Percentiles rank a stretch among this genome's conserved stretches.
phyloP scores from a whole-genome alignment of 1,140 invertebrate species.

The Drosophila willistoni region DNA sequence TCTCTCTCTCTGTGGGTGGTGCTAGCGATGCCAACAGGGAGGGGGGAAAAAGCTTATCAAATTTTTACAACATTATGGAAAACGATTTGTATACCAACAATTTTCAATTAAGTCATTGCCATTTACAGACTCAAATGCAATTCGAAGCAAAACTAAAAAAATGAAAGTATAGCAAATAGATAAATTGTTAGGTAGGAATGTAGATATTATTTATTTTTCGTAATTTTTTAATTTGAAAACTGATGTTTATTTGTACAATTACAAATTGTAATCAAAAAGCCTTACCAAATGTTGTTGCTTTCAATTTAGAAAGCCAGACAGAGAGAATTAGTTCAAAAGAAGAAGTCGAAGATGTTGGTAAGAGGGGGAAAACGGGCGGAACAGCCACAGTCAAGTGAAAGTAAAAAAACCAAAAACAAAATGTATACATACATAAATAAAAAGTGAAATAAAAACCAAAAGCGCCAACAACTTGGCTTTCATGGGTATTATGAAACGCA shows the following conservation, averaged over 20 bases:
- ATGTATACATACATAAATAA: constrained; percentile 32
- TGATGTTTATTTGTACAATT: constrained; percentile 14
- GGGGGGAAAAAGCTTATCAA: not conserved
- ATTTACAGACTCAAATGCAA: constrained; percentile 36
- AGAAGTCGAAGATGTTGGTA: not conserved
- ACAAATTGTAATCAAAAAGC: constrained; percentile 46
- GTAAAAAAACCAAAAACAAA: constrained; percentile 9
- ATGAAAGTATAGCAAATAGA: constrained; percentile 56
- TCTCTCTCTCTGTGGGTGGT: not conserved
- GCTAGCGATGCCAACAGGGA: not conserved
- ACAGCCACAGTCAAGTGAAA: constrained; percentile 1
- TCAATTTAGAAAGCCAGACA: constrained; percentile 45
- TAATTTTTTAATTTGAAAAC: constrained; percentile 8
- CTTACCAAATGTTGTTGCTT: constrained; percentile 48
- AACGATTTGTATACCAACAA: not conserved
- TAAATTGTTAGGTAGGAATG: not conserved
- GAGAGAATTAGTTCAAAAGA: not conserved
- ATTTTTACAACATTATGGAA: not conserved
- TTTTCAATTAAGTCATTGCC: constrained; percentile 33
- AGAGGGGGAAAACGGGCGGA: not conserved
- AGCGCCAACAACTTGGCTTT: constrained; percentile 45
- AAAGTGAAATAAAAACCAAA: constrained; percentile 43
- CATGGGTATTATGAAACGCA: constrained; percentile 63
- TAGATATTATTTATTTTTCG: not conserved
- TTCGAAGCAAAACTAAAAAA: constrained; percentile 40